A percentile compares a stretch with the other conserved stretches of the same genome.
Evolutionary conservation across 2,797 vertebrate genomes (phyloP).

Genomic region (Girardinus metallicus): DNA sequence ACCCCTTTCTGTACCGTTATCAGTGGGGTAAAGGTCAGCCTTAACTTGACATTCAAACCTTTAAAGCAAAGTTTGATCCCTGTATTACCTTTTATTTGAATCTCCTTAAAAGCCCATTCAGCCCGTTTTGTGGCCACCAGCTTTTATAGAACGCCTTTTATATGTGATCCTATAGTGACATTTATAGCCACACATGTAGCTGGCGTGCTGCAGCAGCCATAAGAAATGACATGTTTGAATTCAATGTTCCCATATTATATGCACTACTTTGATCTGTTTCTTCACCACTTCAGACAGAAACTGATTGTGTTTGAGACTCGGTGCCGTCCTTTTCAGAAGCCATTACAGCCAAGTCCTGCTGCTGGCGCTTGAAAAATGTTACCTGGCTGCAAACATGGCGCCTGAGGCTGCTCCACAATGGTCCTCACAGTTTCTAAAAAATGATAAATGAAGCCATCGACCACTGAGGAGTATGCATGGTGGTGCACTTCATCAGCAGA

Average conservation of each 20-base stretch:
- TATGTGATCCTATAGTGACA: conserved; percentile 2
- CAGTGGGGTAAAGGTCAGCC: conserved; percentile 9
- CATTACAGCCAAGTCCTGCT: conserved; percentile 9
- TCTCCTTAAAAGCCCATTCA: rapidly evolving
- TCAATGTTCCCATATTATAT: conserved; percentile 2
- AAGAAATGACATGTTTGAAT: not conserved
- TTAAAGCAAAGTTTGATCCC: conserved; percentile 8
- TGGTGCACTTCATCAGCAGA: conserved; percentile 44
- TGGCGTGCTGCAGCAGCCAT: not conserved
- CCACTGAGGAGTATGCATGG: conserved; percentile 6
- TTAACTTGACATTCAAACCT: not conserved
- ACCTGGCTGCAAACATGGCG: conserved; percentile 21
- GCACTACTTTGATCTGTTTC: not conserved
- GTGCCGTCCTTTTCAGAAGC: not conserved
- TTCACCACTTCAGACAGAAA: not conserved
- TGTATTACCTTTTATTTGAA: not conserved
- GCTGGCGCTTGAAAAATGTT: conserved; percentile 28
- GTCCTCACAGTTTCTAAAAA: conserved; percentile 45
- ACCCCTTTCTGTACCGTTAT: not conserved
- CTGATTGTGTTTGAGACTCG: not conserved
- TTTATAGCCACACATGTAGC: conserved; percentile 9
- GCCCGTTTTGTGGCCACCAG: not conserved
- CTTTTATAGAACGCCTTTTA: not conserved
- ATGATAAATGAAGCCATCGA: conserved; percentile 56
- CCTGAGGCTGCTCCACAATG: conserved; percentile 33